Evolutionary conservation across 2,113 vertebrate genomes (phyloP).

Genomic region (Salvelinus sp.): DNA sequence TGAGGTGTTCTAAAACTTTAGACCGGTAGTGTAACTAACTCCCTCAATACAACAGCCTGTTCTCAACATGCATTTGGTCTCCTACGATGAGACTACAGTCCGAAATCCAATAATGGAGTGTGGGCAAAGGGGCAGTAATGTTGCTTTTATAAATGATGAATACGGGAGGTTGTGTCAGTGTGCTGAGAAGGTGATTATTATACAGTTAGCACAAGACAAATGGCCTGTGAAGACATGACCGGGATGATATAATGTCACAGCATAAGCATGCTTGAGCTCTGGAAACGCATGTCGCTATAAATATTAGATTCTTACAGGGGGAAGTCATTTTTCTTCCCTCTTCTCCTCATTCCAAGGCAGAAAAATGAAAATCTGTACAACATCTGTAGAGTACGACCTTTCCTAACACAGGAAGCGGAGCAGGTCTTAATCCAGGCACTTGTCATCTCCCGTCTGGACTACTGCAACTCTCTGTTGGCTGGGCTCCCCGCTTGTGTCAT

Average conservation of each 20-base stretch:
- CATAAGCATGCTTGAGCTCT: constrained; percentile 11
- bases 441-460: no score
- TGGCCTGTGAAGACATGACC: constrained; percentile 20
- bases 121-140: background rate
- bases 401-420: no score
- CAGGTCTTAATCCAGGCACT: no score
- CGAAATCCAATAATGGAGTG: no score
- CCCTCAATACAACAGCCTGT: no score
- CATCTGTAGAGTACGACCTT: no score
- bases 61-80: no score
- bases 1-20: no score
- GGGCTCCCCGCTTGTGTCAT: no score
- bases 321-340: constrained; percentile 40
- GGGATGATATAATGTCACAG: constrained; percentile 25
- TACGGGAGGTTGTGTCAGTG: background rate
- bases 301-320: constrained; percentile 37
- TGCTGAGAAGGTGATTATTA: constrained; percentile 25
- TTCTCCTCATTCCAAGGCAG: constrained; percentile 15
- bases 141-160: background rate
- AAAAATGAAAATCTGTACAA: constrained; percentile 5
- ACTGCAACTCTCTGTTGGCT: no score
- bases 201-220: constrained; percentile 31
- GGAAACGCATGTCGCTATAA: constrained; percentile 22
- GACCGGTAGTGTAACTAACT: no score
- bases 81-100: no score